Conservation (phyloP, 2,888 invertebrate species). For the Atethmia centrago region DNA sequence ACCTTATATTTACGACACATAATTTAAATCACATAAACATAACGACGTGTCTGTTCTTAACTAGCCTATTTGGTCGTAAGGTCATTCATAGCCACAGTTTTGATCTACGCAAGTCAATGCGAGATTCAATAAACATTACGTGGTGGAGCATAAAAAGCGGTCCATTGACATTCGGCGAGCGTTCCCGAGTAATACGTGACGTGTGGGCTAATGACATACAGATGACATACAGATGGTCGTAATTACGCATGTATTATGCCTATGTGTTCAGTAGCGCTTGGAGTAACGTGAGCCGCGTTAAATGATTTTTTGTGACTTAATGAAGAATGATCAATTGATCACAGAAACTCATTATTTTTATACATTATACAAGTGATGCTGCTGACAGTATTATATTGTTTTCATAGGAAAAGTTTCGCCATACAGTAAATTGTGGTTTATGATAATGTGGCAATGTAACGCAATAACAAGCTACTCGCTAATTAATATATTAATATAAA, state of each 20-base stretch:
- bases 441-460: slow-evolving; percentile 36
- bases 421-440: slow-evolving; percentile 31
- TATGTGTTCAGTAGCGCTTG: slow-evolving; percentile 68
- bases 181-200: slow-evolving; percentile 80
- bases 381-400: slow-evolving; percentile 18
- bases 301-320: slow-evolving; percentile 55
- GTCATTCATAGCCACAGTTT: slow-evolving; percentile 66
- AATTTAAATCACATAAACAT: slow-evolving; percentile 53
- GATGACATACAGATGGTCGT: slow-evolving; percentile 74
- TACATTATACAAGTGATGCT: slow-evolving; percentile 23
- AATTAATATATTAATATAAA: slow-evolving; percentile 54
- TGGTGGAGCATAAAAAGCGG: slow-evolving; percentile 85
- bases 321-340: slow-evolving; percentile 55
- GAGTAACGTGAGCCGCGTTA: slow-evolving; percentile 66
- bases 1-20: slow-evolving; percentile 35
- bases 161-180: slow-evolving; percentile 82
- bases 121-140: slow-evolving; percentile 88
- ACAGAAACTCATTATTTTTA: slow-evolving; percentile 52
- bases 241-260: slow-evolving; percentile 73
- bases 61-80: slow-evolving; percentile 54
- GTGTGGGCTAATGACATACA: slow-evolving; percentile 75
- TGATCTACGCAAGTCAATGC: slow-evolving; percentile 83
- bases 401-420: slow-evolving; percentile 31
- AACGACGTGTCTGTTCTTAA: slow-evolving; percentile 36
- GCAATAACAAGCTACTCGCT: slow-evolving; percentile 38